Conservation (phyloP, 2,113 vertebrate genomes). For the Salvelinus namaycush region DNA sequence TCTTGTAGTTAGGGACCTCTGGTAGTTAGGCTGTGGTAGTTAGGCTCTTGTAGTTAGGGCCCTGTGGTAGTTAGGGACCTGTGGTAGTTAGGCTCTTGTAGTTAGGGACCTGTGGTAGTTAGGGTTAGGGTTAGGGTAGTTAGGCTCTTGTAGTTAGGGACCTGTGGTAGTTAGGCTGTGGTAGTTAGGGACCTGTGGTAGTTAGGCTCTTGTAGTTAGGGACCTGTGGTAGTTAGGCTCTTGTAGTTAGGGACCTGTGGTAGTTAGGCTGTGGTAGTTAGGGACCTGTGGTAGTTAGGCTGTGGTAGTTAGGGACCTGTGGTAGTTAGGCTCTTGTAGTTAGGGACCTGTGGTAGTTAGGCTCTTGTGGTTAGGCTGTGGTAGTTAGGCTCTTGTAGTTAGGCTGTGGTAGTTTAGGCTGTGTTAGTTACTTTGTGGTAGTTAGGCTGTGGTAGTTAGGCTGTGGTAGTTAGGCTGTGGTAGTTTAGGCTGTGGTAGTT, state of each 20-base stretch:
- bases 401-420: conserved; percentile 50
- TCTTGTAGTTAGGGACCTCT: not conserved
- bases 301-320: conserved; percentile 49
- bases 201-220: too few species aligned
- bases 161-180: conserved; percentile 39
- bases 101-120: too few species aligned
- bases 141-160: conserved; percentile 38
- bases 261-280: conserved; percentile 48
- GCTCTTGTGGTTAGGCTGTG: too few species aligned
- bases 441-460: too few species aligned
- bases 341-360: not conserved
- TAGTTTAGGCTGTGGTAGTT: not conserved
- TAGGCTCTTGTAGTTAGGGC: conserved; percentile 53
- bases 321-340: not conserved
- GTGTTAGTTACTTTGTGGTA: too few species aligned
- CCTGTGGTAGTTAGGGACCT: conserved; percentile 1
- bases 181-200: not conserved
- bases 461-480: not conserved
- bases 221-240: conserved; percentile 40
- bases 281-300: not conserved
- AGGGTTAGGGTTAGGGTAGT: not conserved
- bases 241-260: not conserved
- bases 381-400: not conserved
- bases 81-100: conserved; percentile 37
- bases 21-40: not conserved